phyloP scores from a whole-genome alignment of 2,888 invertebrate species.

The Phorcus lineatus region DNA sequence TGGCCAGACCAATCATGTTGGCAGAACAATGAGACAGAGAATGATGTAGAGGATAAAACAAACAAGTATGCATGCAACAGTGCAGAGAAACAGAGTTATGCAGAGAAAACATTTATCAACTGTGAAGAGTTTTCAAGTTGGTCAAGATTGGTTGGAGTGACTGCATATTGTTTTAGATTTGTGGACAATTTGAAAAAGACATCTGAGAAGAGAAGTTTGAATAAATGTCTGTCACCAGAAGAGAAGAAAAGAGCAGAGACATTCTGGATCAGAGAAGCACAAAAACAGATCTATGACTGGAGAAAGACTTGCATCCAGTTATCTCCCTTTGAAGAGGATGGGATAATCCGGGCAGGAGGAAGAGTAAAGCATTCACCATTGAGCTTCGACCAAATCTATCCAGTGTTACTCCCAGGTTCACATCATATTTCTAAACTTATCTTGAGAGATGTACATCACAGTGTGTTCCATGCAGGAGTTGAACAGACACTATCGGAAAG shows the following conservation, averaged over 20 bases:
- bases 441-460: constrained; percentile 8
- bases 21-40: not conserved
- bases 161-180: constrained; percentile 22
- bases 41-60: no score
- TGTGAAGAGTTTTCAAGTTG: constrained; percentile 7
- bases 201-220: not conserved
- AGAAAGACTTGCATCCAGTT: not conserved
- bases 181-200: not conserved
- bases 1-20: constrained; percentile 1
- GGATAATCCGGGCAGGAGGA: constrained; percentile 15
- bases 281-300: not conserved
- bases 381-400: constrained; percentile 3
- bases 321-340: constrained; percentile 1
- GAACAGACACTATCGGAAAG: constrained; percentile 23
- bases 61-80: no score
- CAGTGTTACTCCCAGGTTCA: not conserved
- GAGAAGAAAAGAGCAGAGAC: no score
- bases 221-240: no score
- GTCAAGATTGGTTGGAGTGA: constrained; percentile 15
- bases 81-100: no score
- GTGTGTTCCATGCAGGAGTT: not conserved
- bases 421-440: not conserved
- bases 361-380: constrained; percentile 9
- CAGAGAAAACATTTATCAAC: not conserved
- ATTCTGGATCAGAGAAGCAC: not conserved